Base-by-base conservation (phyloP, 2,888 invertebrate genomes). In the Pollenia angustigena region DNA sequence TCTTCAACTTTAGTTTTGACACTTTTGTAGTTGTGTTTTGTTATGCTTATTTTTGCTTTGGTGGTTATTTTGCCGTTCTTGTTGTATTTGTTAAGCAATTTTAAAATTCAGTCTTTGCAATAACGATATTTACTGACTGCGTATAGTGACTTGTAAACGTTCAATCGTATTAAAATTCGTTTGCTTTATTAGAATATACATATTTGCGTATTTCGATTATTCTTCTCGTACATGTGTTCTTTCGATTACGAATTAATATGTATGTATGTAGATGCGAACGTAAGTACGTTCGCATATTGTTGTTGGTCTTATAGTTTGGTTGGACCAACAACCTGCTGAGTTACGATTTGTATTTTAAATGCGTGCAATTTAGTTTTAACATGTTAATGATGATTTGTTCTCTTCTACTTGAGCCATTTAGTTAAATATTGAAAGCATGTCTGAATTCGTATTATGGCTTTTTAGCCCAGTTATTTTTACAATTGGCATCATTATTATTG, bases 271-370 rank as follows among this genome's bases (percentile, higher is more conserved):
- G 32, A 32, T 0, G 32, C 32, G 4, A 32, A 32, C 32, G 1
- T 32, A 6, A 6, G 32, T 32, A 32, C 32, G 32, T 32, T 32
- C 6, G 32, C 6, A 32, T 32, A 10, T 64, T 46, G 42, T 32
- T 69, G 48, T 69, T 69, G 12, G 4, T 32, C 1, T 32, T 4
- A 0, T 32, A 32, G 32, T 32, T 40, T 58, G 54, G 42, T 46
- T 44, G 32, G 56, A 56, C 46, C 68, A 42, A 50, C 60, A 71
- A 62, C 85, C 80, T 62, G 81, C 81, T 64, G 75, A 56, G 50
- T 71, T 71, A 76, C 85, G 76, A 85, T 85, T 85, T 85, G 78
- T 85, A 85, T 85, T 85, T 85, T 54, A 78, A 85, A 81, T 78
- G 85, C 78, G 81, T 81, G 78, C 81, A 81, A 72, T 78, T 85